A percentile compares a stretch with the other conserved stretches of the same genome.
These are phyloP conservation scores for Ceratina japonica DNA, from an alignment of 1,140 invertebrate genomes.

Conservation along the genomic window DNA sequence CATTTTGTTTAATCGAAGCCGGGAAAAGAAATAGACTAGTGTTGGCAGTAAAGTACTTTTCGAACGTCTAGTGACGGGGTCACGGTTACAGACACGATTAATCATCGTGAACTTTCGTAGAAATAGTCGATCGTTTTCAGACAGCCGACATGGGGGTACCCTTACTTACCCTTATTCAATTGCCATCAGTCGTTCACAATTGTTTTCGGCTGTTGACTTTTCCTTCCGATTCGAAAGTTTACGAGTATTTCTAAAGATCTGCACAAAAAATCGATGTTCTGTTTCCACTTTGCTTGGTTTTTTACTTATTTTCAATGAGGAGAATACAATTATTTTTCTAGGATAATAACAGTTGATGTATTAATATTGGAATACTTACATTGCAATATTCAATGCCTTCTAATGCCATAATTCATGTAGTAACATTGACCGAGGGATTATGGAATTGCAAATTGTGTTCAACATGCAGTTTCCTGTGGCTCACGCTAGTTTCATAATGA, in stretches of 20 bases:
- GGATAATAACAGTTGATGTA: no score
- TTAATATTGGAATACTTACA: no score
- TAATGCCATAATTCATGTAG: not conserved
- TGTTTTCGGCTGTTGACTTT: conserved; percentile 5
- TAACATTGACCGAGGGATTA: not conserved
- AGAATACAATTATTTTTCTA: no score
- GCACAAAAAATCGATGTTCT: not conserved
- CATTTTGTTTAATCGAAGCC: not conserved
- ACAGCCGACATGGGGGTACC: conserved; percentile 19
- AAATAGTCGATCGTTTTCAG: conserved; percentile 31
- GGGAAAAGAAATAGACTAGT: conserved; percentile 12
- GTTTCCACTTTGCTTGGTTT: no score
- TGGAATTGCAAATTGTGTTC: not conserved
- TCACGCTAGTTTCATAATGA: not conserved
- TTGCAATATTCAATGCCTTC: no score
- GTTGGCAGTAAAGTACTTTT: conserved; percentile 34
- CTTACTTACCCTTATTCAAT: not conserved
- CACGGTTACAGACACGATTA: conserved; percentile 20
- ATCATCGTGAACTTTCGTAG: conserved; percentile 23
- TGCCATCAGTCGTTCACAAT: not conserved
- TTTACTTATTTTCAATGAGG: no score
- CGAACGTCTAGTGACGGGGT: conserved; percentile 6
- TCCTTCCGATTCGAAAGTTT: not conserved
- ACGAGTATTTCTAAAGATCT: not conserved
- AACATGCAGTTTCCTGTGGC: not conserved